A percentile compares a stretch with the other conserved stretches of the same genome.
phyloP scores from a whole-genome alignment of 2,888 invertebrate species.

The Tiliacea aurago region DNA sequence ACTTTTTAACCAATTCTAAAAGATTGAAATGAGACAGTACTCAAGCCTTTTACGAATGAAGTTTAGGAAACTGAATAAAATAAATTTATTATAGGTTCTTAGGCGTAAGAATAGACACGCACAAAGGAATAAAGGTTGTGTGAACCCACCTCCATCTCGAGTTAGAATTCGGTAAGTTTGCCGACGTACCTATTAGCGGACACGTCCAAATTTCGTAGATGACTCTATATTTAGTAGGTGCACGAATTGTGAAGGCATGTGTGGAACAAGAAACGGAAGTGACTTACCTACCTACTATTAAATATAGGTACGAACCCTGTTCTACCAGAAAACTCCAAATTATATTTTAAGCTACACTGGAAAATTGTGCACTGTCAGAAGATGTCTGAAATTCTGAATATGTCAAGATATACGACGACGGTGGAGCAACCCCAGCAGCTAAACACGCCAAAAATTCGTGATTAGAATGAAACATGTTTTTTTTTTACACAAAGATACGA shows the following conservation, averaged over 20 bases:
- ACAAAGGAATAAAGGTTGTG: constrained; percentile 28
- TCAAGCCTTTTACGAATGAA: constrained; percentile 30
- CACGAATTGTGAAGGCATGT: constrained; percentile 40
- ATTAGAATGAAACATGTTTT: not conserved
- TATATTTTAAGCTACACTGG: too few relatives aligned
- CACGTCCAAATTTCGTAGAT: constrained; percentile 55
- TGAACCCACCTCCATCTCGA: constrained; percentile 20
- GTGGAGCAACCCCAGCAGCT: constrained; percentile 1
- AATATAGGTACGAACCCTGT: not conserved
- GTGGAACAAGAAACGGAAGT: constrained; percentile 28
- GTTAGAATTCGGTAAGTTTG: constrained; percentile 50
- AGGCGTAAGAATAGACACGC: constrained; percentile 38
- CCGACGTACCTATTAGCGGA: constrained; percentile 49
- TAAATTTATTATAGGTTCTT: constrained; percentile 23
- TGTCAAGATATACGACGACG: not conserved
- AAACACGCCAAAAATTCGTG: constrained; percentile 12
- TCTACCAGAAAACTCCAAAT: not conserved
- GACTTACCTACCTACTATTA: too few relatives aligned
- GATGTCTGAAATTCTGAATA: not conserved
- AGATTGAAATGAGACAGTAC: constrained; percentile 23
- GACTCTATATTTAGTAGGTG: constrained; percentile 37
- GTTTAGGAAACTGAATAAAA: constrained; percentile 29
- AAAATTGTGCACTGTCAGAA: not conserved
- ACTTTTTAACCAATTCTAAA: constrained; percentile 7
- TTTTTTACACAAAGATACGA: constrained; percentile 18